Percentiles rank a stretch among this genome's conserved stretches.
Conservation (phyloP, 1,140 invertebrate genomes). For the Sminthurinus signatus region DNA sequence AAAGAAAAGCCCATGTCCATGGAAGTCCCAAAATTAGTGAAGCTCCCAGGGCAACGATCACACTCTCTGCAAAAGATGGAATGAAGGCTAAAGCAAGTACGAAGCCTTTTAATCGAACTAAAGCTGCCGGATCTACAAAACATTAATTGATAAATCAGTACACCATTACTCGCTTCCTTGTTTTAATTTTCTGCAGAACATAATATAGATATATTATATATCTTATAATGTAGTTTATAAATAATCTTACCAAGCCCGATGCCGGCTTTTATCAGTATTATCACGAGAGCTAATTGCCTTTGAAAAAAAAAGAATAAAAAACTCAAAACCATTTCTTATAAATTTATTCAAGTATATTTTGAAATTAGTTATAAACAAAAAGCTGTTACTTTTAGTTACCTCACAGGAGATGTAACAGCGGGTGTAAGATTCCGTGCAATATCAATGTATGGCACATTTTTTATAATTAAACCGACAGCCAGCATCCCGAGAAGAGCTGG, state of each 20-base stretch:
- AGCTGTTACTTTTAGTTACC: too few species aligned
- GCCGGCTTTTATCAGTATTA: slow-evolving; percentile 88
- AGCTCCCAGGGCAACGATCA: slow-evolving; percentile 59
- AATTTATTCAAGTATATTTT: background rate
- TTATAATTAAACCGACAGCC: slow-evolving; percentile 23
- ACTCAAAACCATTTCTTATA: too few species aligned
- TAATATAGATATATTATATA: too few species aligned
- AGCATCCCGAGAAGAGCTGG: slow-evolving; percentile 37
- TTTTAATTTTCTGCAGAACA: too few species aligned
- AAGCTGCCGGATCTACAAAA: slow-evolving; percentile 72
- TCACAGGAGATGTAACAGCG: slow-evolving; percentile 47
- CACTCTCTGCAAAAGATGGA: slow-evolving; percentile 75
- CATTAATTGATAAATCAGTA: too few species aligned
- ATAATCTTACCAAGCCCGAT: slow-evolving; percentile 86
- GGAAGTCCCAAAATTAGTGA: slow-evolving; percentile 72
- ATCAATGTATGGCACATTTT: slow-evolving; percentile 33
- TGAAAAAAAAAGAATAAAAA: background rate
- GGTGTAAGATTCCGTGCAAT: slow-evolving; percentile 24
- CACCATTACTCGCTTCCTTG: too few species aligned
- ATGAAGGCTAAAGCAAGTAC: slow-evolving; percentile 74
- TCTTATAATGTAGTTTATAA: too few species aligned
- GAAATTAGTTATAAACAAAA: background rate
- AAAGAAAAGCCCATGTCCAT: slow-evolving; percentile 70
- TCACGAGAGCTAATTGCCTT: slow-evolving; percentile 82
- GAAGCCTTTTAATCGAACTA: slow-evolving; percentile 69